Evolutionary conservation across 2,113 vertebrate genomes (phyloP), one percentile per base, ranked within the genome.

Genomic region (Leptocoma aspasia): DNA sequence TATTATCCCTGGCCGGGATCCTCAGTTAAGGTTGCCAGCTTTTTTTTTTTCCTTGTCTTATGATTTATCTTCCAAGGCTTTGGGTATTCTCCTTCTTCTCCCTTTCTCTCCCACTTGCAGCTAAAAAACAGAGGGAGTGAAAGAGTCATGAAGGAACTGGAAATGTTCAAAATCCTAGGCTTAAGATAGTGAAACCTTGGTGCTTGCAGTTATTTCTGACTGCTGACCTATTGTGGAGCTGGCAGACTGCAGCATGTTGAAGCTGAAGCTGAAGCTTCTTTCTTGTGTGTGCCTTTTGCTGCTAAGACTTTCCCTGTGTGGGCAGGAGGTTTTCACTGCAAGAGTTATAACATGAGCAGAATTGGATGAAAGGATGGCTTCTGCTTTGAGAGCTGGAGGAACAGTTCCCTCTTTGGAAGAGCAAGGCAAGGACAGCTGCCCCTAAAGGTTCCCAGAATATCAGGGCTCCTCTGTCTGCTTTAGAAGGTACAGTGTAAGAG

Each of bases 181-280:
- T 93, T 50, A 73, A 64, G 45, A 8, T 30, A 47, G 31, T 44
- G 80, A 70, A 89, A 37, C 65, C 13, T 78, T 39, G 17, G 30
- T 66, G 54, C 82, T 90, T 7, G 64, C 44, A n/a, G 52, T 91
- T 84, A 49, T 63, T 89, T 89, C 76, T 92, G 77, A 70, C 42
- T 70, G 69, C 64, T 94, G 86, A 89, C 69, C 89, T 81, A 2
- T 63, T 70, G 63, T 73, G 71, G 82, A 90, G 85, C 52, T 90
- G 82, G 59, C 61, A 91, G 50, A 77, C 35, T 8, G 0, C 66
- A 90, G 42, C 0, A 4, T 27, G 56, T 42, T 70, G 33, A 89
- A 83, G 73, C 85, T 72, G 69, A 92, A 94, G 33, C 65, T n/a
- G n/a, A n/a, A n/a, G n/a, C 91, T 49, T 85, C 52, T 90, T 92